These are phyloP conservation scores for Folsomia candida DNA, from an alignment of 2,888 invertebrate genomes.

Conservation along the genomic window DNA sequence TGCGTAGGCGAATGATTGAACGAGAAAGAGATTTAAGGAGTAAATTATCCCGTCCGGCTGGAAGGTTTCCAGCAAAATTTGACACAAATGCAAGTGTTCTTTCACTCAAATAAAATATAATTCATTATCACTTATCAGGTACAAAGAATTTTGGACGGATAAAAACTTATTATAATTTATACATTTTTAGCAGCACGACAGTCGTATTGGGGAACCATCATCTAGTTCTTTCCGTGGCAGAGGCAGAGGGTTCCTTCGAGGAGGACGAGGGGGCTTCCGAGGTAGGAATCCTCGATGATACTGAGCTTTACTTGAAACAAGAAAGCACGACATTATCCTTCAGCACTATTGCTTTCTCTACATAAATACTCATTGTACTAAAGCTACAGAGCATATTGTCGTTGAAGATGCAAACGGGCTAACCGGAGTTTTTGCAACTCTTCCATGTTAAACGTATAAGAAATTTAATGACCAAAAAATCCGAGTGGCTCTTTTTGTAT, in stretches of 20 bases:
- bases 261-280: slow-evolving; percentile 30
- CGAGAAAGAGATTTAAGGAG: slow-evolving; percentile 36
- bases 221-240: slow-evolving; percentile 15
- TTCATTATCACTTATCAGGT: not conserved
- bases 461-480: too few species aligned
- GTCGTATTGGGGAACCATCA: too few species aligned
- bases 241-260: slow-evolving; percentile 27
- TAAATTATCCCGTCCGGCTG: slow-evolving; percentile 37
- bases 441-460: too few species aligned
- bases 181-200: slow-evolving; percentile 16
- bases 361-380: not conserved
- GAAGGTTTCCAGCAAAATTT: slow-evolving; percentile 23
- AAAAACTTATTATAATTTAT: not conserved
- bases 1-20: slow-evolving; percentile 34
- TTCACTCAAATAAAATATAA: too few species aligned
- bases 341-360: not conserved
- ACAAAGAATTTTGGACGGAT: not conserved
- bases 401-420: too few species aligned
- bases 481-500: too few species aligned
- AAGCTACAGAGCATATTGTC: too few species aligned
- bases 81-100: slow-evolving; percentile 18
- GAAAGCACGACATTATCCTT: not conserved
- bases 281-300: slow-evolving; percentile 22
- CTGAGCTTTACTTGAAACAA: not conserved
- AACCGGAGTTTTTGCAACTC: too few species aligned